These are phyloP conservation scores for Scartelaos histophorus DNA, from an alignment of 2,113 vertebrate genomes.

Conservation along the genomic window DNA sequence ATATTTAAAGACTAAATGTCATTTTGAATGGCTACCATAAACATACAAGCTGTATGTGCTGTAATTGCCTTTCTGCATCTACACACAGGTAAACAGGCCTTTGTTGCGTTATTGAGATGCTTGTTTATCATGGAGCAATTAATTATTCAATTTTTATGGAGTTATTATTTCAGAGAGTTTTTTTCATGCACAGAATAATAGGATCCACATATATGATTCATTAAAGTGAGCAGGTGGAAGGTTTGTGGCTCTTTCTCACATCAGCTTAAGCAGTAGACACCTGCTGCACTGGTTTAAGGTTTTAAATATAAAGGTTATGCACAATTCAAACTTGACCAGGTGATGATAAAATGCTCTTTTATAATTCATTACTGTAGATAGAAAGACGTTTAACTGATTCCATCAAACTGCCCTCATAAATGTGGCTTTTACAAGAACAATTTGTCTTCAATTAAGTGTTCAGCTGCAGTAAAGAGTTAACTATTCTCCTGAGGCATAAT, in stretches of 20 bases:
- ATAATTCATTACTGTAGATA: not conserved
- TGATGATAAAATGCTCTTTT: conserved; percentile 1
- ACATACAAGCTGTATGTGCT: not conserved
- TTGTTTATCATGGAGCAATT: conserved; percentile 55
- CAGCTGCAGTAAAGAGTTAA: conserved; percentile 1
- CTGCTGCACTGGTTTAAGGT: not conserved
- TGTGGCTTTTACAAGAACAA: not conserved
- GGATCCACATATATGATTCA: conserved; percentile 56
- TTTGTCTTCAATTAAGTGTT: not conserved
- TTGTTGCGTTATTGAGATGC: conserved; percentile 3
- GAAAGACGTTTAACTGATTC: conserved; percentile 8
- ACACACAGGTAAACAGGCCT: not conserved
- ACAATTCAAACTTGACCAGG: conserved; percentile 2
- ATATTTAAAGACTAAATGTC: not conserved
- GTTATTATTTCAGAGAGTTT: conserved; percentile 60
- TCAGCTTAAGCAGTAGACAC: not conserved
- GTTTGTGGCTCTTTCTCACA: not conserved
- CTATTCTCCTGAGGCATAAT: conserved; percentile 7
- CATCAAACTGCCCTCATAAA: conserved; percentile 9
- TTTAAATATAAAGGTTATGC: conserved; percentile 14
- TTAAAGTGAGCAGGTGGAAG: conserved; percentile 28
- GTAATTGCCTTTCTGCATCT: not conserved
- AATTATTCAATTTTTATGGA: conserved; percentile 66
- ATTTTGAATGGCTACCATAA: not conserved
- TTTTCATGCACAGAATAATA: conserved; percentile 49